These are phyloP conservation scores for Phrixothrix hirtus DNA, from an alignment of 2,888 invertebrate genomes.

Conservation along the genomic window DNA sequence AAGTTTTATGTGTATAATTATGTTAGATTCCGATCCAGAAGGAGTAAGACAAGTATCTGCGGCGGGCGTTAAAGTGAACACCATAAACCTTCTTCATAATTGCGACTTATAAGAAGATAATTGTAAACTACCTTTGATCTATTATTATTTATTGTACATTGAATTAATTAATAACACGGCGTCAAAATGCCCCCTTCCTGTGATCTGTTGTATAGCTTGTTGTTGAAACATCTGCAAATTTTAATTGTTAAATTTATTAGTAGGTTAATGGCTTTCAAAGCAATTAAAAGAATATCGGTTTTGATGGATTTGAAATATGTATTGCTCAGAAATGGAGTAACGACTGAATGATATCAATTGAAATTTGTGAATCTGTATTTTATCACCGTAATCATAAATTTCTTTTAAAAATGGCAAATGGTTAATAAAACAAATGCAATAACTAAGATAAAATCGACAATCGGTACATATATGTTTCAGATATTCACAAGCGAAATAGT, in stretches of 20 bases:
- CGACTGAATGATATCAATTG: constrained; percentile 11
- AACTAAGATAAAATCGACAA: constrained; percentile 6
- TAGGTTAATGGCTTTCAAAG: constrained; percentile 15
- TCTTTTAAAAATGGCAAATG: constrained; percentile 12
- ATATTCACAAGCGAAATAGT: not conserved
- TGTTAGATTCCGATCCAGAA: constrained; percentile 76
- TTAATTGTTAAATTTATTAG: constrained; percentile 38
- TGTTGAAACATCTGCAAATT: constrained; percentile 50
- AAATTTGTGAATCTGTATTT: constrained; percentile 14
- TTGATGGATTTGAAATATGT: constrained; percentile 1
- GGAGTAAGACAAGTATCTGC: constrained; percentile 56
- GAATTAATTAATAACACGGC: constrained; percentile 23
- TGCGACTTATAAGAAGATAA: constrained; percentile 12
- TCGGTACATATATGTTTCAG: not conserved
- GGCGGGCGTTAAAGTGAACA: constrained; percentile 51
- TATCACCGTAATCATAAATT: constrained; percentile 6
- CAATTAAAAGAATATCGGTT: not conserved
- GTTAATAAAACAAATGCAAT: constrained; percentile 1
- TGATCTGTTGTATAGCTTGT: constrained; percentile 52
- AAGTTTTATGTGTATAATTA: constrained; percentile 88
- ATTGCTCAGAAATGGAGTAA: constrained; percentile 13
- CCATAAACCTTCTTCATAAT: constrained; percentile 46
- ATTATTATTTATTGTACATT: constrained; percentile 3
- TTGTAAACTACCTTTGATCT: not conserved
- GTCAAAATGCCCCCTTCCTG: constrained; percentile 46